Evolutionary conservation across 2,113 vertebrate genomes (phyloP).

Genomic region (Pholis gunnellus): DNA sequence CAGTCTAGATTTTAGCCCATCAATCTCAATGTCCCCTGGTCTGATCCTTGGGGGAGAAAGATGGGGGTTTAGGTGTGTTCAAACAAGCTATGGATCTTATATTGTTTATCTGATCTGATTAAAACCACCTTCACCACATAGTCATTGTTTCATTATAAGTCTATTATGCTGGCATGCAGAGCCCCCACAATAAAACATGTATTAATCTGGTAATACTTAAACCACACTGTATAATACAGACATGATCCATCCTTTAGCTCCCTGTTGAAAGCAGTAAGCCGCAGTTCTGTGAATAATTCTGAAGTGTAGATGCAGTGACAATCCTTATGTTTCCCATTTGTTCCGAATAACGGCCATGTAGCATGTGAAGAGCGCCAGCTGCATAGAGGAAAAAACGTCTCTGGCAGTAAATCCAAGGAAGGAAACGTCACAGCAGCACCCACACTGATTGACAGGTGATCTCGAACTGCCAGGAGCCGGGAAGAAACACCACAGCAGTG

Average conservation of each 20-base stretch:
- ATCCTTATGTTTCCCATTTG: background rate
- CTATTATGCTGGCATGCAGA: background rate
- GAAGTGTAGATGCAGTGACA: background rate
- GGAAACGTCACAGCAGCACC: constrained; percentile 14
- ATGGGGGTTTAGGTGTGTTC: background rate
- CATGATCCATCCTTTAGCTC: background rate
- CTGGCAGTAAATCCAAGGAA: constrained; percentile 2
- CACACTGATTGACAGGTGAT: constrained; percentile 67
- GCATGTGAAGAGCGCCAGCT: background rate
- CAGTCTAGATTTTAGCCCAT: background rate
- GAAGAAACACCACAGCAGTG: constrained; percentile 43
- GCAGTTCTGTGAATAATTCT: background rate
- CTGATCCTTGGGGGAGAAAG: background rate
- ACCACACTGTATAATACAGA: background rate
- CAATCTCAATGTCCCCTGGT: background rate
- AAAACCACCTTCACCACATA: background rate
- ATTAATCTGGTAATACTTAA: constrained; percentile 9
- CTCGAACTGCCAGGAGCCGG: constrained; percentile 39
- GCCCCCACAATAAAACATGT: background rate
- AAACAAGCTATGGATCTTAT: background rate
- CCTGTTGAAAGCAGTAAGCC: background rate
- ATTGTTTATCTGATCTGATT: background rate
- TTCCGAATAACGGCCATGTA: constrained; percentile 2
- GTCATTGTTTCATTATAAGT: background rate
- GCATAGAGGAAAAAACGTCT: background rate